A percentile compares a stretch with the other conserved stretches of the same genome.
phyloP scores from a whole-genome alignment of 1,140 invertebrate genomes.

The Drosophila kohkoa region DNA sequence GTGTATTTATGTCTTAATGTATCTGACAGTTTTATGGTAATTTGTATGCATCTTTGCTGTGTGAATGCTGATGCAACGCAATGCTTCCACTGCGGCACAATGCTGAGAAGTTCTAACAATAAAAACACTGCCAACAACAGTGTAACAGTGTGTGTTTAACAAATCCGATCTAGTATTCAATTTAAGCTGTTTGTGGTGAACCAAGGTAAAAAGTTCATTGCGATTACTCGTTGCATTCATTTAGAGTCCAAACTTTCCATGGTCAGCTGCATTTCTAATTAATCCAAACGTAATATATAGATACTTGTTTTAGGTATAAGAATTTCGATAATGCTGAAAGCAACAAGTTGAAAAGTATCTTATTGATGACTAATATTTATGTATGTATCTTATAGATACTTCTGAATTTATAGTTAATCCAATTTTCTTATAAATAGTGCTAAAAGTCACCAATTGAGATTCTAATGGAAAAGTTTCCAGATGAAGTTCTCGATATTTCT shows the following conservation, averaged over 20 bases:
- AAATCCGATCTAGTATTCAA: conserved; percentile 3
- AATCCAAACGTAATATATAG: background rate
- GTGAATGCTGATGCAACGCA: conserved; percentile 51
- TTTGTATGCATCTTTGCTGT: conserved; percentile 74
- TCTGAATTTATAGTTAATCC: background rate
- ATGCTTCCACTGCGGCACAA: conserved; percentile 44
- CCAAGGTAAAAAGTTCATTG: conserved; percentile 14
- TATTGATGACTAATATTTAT: too few relatives aligned
- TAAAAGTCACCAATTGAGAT: too few relatives aligned
- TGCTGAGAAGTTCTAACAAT: conserved; percentile 45
- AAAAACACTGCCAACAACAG: background rate
- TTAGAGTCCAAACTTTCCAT: background rate
- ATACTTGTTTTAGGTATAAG: too few relatives aligned
- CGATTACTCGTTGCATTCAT: background rate
- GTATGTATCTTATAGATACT: conserved; percentile 1
- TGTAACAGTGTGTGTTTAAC: background rate
- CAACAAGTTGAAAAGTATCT: too few relatives aligned
- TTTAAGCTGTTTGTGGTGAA: conserved; percentile 8
- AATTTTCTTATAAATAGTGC: too few relatives aligned
- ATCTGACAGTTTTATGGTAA: conserved; percentile 69
- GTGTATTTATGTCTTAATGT: conserved; percentile 48
- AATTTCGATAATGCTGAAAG: too few relatives aligned
- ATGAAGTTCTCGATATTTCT: too few relatives aligned
- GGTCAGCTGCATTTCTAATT: background rate
- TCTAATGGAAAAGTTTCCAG: too few relatives aligned